Conservation (phyloP, 2,888 invertebrate species). For the Magallana nippona region DNA sequence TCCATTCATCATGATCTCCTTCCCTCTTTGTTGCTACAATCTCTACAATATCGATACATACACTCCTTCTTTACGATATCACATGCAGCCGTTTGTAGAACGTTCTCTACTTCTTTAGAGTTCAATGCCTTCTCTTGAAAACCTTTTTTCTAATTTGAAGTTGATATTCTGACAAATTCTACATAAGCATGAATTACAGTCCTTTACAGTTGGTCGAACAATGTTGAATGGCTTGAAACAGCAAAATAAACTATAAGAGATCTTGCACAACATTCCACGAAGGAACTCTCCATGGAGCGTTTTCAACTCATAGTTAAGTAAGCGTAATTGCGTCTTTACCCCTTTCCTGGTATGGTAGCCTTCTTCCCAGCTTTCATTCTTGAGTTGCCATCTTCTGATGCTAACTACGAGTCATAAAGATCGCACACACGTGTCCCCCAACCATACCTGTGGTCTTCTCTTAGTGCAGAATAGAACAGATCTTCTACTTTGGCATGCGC, state of each 20-base stretch:
- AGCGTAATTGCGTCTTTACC: slow-evolving; percentile 46
- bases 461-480: no score
- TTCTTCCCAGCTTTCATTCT: no score
- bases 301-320: slow-evolving; percentile 48
- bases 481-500: no score
- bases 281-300: slow-evolving; percentile 50
- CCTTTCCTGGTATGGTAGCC: slow-evolving; percentile 30
- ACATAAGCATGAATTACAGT: slow-evolving; percentile 50
- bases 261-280: slow-evolving; percentile 43
- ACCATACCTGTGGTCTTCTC: no score
- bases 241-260: slow-evolving; percentile 53
- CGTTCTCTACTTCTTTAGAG: slow-evolving; percentile 40
- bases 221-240: slow-evolving; percentile 51
- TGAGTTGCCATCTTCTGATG: no score
- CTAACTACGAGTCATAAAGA: no score
- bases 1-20: slow-evolving; percentile 11
- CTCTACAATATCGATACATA: slow-evolving; percentile 41
- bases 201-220: slow-evolving; percentile 48
- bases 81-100: slow-evolving; percentile 39
- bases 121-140: slow-evolving; percentile 21
- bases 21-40: slow-evolving; percentile 18
- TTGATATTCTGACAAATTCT: slow-evolving; percentile 49
- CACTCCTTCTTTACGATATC: slow-evolving; percentile 39
- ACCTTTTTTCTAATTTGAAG: slow-evolving; percentile 45
- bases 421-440: no score